These are phyloP conservation scores for Lasioglossum zephyrum DNA, from an alignment of 2,888 invertebrate species.

Conservation along the genomic window DNA sequence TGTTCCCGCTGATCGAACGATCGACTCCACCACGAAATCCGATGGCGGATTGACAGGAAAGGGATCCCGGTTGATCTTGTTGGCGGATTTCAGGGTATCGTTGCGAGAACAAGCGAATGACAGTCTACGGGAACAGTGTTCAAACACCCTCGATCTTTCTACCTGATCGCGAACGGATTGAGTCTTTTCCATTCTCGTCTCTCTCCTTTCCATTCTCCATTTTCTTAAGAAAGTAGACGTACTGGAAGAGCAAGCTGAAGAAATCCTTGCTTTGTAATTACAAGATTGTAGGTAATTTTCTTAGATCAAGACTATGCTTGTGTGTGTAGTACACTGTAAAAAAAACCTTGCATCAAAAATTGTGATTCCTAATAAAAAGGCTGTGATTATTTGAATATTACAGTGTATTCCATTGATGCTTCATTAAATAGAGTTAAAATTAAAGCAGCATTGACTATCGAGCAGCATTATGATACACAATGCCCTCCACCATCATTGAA, in stretches of 20 bases:
- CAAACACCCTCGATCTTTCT: constrained; percentile 6
- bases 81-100: constrained; percentile 13
- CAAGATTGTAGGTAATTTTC: background rate
- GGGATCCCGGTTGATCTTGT: constrained; percentile 11
- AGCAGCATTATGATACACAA: background rate
- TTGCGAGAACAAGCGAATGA: background rate
- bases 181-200: background rate
- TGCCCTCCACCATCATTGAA: background rate
- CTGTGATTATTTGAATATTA: no score
- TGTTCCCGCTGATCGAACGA: constrained; percentile 21
- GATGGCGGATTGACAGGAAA: background rate
- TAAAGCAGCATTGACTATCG: background rate
- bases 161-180: background rate
- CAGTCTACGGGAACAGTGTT: background rate
- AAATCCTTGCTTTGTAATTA: no score
- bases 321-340: no score
- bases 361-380: no score
- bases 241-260: background rate
- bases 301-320: no score
- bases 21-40: constrained; percentile 7
- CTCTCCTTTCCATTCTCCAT: background rate
- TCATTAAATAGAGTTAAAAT: background rate
- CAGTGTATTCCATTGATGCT: background rate
- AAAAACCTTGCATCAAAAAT: no score
- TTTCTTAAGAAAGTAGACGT: no score